Conservation (phyloP, 2,797 vertebrate genomes). For the Percopsis omiscomaycus region DNA sequence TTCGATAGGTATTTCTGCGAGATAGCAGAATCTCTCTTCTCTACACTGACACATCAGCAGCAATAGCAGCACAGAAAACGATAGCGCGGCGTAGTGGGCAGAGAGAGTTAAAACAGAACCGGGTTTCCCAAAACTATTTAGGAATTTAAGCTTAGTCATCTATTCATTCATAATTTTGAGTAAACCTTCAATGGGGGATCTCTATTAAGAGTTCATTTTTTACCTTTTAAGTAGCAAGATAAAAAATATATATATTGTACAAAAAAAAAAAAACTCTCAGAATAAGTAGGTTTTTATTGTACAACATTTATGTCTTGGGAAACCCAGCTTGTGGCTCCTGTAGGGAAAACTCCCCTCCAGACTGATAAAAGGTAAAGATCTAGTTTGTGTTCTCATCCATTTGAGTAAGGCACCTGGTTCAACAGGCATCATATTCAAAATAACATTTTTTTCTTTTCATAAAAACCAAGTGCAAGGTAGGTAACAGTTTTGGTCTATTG, state of each 20-base stretch:
- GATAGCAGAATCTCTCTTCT: slow-evolving; percentile 53
- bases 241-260: too few relatives aligned
- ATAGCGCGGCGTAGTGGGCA: slow-evolving; percentile 76
- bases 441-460: slow-evolving; percentile 41
- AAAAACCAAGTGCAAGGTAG: slow-evolving; percentile 75
- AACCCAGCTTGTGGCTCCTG: slow-evolving; percentile 59
- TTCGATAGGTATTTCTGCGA: slow-evolving; percentile 29
- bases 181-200: slow-evolving; percentile 13
- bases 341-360: slow-evolving; percentile 61
- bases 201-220: not conserved
- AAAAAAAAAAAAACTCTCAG: too few relatives aligned
- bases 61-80: slow-evolving; percentile 66
- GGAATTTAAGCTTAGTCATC: slow-evolving; percentile 3
- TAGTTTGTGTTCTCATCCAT: slow-evolving; percentile 69
- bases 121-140: slow-evolving; percentile 65
- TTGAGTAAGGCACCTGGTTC: slow-evolving; percentile 84
- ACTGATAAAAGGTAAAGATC: slow-evolving; percentile 71
- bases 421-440: slow-evolving; percentile 81
- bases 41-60: slow-evolving; percentile 57
- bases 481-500: slow-evolving; percentile 54
- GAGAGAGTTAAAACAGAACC: slow-evolving; percentile 67
- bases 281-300: slow-evolving; percentile 2
- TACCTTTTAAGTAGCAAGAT: too few relatives aligned
- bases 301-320: slow-evolving; percentile 60
- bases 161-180: slow-evolving; percentile 23